Base-by-base conservation (phyloP, 1,140 invertebrate genomes). In the Drosophila teissieri region DNA sequence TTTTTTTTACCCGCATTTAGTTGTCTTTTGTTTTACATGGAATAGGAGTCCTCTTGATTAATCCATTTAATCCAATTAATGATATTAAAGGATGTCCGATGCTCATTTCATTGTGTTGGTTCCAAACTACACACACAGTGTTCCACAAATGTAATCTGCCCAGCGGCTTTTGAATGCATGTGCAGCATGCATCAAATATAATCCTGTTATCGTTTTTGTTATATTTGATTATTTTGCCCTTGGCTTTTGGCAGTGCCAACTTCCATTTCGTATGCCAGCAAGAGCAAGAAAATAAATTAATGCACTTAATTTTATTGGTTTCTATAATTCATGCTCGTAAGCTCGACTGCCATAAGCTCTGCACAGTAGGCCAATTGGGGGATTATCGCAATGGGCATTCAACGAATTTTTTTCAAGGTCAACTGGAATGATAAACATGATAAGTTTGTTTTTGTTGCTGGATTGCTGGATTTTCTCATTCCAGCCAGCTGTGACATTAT, bases 221-320 rank as follows among this genome's bases (percentile, higher is more conserved):
- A 52, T 40, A 45, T 62, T 49, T 62, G 64, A 78, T 77, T 77
- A 77, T 61, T 62, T 70, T 69, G 73, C 74, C 64, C 63, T 77
- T 70, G 74, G 74, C 73, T 60, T 34, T 75, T 52, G 64, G 31
- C 39, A 61, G 56, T 69, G 52, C 49, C 56, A 55, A 56, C 45
- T 68, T 60, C 40, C 73, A 51, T 62, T 78, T 42, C 49, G 36
- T 24, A 46, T 52, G 48, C 54, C 49, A 55, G 8, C 69, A 73
- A 46, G 34, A 74, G 19, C 57, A 75, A 52, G 45, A 74, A 75
- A 75, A 75, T 52, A 51, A 67, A 79, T 82, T 73, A 89, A 86
- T 82, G 79, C 79, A 76, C 75, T 76, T 88, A 82, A 83, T 86
- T 86, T 88, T 83, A 89, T 88, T 88, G 83, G 60, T 60, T 73